Evolutionary conservation across 2,113 vertebrate species (phyloP).

Genomic region (Hiodon alosoides): DNA sequence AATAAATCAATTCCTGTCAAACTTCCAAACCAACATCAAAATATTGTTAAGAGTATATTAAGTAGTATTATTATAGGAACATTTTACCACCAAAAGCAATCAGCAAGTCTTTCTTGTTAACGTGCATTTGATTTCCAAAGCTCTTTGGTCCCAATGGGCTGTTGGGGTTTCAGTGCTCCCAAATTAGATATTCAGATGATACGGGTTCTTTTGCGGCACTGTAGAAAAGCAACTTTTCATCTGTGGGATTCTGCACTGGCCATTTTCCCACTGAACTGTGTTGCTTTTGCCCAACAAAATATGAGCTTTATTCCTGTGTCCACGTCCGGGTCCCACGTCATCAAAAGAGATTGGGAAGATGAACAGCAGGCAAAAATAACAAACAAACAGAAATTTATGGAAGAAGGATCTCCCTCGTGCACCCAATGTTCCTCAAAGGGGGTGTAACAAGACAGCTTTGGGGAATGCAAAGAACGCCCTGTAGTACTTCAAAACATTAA

Average conservation of each 20-base stretch:
- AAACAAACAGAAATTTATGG: slow-evolving; percentile 11
- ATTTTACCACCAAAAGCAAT: not conserved
- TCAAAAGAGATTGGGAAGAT: not conserved
- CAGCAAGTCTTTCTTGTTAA: not conserved
- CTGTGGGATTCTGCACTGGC: slow-evolving; percentile 10
- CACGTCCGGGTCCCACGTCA: not conserved
- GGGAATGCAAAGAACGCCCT: not conserved
- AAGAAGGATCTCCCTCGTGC: not conserved
- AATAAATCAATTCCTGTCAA: too few species aligned
- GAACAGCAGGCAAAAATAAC: not conserved
- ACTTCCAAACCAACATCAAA: too few species aligned
- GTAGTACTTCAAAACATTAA: too few species aligned
- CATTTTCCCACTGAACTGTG: slow-evolving; percentile 8
- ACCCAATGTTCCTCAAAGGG: too few species aligned
- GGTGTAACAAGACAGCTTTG: too few species aligned
- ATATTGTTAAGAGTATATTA: not conserved
- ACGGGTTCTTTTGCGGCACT: not conserved
- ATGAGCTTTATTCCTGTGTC: not conserved
- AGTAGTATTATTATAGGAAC: not conserved
- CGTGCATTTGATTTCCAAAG: not conserved
- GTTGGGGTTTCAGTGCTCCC: not conserved
- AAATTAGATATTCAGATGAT: slow-evolving; percentile 1
- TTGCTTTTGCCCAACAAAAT: not conserved
- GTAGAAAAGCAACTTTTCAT: not conserved
- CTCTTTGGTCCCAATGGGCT: not conserved